Conservation (phyloP, 2,888 invertebrate species). For the Dascillus cervinus region DNA sequence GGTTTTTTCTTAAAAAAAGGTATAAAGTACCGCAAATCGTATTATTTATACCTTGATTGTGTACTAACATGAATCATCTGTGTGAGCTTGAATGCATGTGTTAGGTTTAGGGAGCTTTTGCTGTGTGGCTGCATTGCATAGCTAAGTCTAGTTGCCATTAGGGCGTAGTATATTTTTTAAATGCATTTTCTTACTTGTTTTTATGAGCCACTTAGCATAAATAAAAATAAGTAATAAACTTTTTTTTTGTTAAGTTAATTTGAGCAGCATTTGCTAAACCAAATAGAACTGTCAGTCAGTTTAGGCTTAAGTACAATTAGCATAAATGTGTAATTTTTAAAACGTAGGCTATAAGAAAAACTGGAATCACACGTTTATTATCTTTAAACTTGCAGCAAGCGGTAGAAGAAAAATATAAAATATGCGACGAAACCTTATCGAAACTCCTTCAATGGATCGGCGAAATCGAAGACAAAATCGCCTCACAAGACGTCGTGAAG, state of each 20-base stretch:
- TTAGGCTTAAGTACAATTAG: too few relatives aligned
- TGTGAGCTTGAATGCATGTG: conserved; percentile 42
- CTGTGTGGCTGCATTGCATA: conserved; percentile 20
- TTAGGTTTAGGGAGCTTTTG: conserved; percentile 36
- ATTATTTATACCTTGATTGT: conserved; percentile 24
- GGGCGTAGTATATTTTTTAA: too few relatives aligned
- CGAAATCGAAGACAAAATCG: conserved; percentile 74
- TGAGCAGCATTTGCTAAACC: too few relatives aligned
- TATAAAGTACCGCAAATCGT: conserved; percentile 17
- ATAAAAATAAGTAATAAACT: too few relatives aligned
- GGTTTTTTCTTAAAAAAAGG: conserved; percentile 18
- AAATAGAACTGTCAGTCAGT: too few relatives aligned
- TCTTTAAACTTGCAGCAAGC: conserved; percentile 68
- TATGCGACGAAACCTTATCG: conserved; percentile 79
- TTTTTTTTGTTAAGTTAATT: too few relatives aligned
- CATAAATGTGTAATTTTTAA: background rate
- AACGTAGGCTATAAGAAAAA: too few relatives aligned
- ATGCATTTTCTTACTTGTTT: too few relatives aligned
- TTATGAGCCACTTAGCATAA: too few relatives aligned
- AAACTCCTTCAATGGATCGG: conserved; percentile 83
- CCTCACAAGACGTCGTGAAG: conserved; percentile 77
- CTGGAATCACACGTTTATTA: too few relatives aligned
- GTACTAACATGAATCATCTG: conserved; percentile 30
- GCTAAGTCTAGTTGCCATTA: conserved; percentile 10
- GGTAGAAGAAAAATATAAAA: conserved; percentile 87